Base-by-base conservation (phyloP, 2,113 vertebrate species). In the Oxyruncus cristatus region DNA sequence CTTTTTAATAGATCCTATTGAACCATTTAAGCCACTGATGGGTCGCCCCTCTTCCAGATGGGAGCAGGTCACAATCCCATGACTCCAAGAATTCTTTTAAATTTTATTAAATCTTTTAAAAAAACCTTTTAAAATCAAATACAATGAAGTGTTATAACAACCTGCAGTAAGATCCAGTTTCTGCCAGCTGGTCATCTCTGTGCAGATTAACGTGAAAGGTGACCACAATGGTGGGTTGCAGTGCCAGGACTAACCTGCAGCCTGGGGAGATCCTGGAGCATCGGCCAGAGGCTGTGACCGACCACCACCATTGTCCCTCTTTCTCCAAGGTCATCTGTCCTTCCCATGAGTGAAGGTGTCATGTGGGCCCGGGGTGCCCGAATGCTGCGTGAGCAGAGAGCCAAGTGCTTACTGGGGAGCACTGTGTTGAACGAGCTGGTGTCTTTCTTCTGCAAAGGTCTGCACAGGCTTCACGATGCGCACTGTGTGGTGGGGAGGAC, bases 301-400 rank as follows among this genome's bases (percentile, higher is more conserved):
- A 24, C 1, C 2, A n/a, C 42, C 37, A 6, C 55, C 1, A 0
- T 19, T 14, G 8, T 37, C 74, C 26, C 39, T 53, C 23, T 35
- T 76, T 9, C 55, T 47, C 30, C 47, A 4, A 18, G 37, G 42
- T 14, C 59, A 14, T 19, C 52, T 27, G 16, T 37, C 33, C 30
- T 63, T 30, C 33, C 42, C 30, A 13, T 3, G 7, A 41, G 13
- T 1, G 18, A 42, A 32, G 35, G n/a, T 23, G 37, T 8, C 0
- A 0, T 1, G 24, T 10, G 17, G 50, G n/a, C 16, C 62, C 2
- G 0, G 15, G 24, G 26, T 41, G 42, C 14, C 55, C 1, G 0
- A 8, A 4, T 0, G 2, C 28, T 41, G 62, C 0, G 2, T 46
- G 81, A 80, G 14, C 62, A 58, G 68, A 30, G 32, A 3, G 30